Evolutionary conservation across 2,113 vertebrate genomes (phyloP).

Genomic region (Herpetotheres cachinnans): DNA sequence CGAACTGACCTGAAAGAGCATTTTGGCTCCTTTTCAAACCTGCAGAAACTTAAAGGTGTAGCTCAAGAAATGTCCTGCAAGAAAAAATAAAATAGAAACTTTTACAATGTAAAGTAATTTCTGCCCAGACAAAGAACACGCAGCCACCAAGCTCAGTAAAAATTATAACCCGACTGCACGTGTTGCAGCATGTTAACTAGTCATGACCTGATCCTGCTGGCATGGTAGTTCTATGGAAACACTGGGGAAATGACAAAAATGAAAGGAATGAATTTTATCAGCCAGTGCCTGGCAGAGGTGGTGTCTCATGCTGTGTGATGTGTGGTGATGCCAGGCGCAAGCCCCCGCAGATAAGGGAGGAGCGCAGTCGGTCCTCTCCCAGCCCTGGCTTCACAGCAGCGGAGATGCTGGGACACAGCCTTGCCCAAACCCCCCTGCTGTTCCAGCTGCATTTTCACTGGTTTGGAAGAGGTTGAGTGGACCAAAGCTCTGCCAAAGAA

Average conservation of each 20-base stretch:
- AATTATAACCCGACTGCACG: not conserved
- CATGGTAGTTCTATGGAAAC: not conserved
- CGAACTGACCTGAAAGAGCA: conserved; percentile 25
- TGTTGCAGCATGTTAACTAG: not conserved
- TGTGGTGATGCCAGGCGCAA: not conserved
- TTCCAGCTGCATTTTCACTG: not conserved
- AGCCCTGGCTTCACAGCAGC: not conserved
- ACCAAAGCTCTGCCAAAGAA: not conserved
- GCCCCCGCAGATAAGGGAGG: not conserved
- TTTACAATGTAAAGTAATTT: not conserved
- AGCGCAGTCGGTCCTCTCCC: accelerated
- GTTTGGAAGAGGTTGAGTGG: not conserved
- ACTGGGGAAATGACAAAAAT: not conserved
- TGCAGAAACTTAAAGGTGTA: not conserved
- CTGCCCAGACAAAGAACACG: not conserved
- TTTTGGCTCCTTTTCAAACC: not conserved
- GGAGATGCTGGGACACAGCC: not conserved
- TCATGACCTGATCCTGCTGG: not conserved
- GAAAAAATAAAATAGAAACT: not conserved
- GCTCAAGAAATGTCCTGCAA: not conserved
- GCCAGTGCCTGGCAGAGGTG: not conserved
- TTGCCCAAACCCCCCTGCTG: not conserved
- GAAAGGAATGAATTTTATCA: not conserved
- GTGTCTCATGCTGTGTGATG: not conserved
- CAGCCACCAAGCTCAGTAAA: not conserved